A percentile compares a stretch with the other conserved stretches of the same genome.
phyloP scores from a whole-genome alignment of 2,888 invertebrate species.

The Lypha dubia region DNA sequence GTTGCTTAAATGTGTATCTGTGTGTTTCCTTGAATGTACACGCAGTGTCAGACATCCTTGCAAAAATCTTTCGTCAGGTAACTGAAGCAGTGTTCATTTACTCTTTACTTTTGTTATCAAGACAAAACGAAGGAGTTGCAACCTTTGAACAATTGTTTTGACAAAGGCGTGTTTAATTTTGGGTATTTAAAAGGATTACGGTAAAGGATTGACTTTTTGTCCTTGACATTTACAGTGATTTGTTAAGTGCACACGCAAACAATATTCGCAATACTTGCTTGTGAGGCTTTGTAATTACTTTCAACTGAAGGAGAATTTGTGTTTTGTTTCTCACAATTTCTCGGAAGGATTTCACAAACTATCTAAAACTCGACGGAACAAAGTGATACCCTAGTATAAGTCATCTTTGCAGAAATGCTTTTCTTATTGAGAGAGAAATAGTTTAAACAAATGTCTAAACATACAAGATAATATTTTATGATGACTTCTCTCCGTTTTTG shows the following conservation, averaged over 20 bases:
- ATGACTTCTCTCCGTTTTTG: conserved; percentile 35
- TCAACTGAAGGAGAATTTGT: conserved; percentile 30
- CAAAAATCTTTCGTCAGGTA: conserved; percentile 50
- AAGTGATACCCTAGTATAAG: not conserved
- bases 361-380: not conserved
- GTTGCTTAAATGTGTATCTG: conserved; percentile 58
- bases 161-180: conserved; percentile 82
- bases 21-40: conserved; percentile 60
- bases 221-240: conserved; percentile 76
- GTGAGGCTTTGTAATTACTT: not conserved
- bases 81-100: conserved; percentile 71
- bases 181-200: conserved; percentile 83
- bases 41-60: conserved; percentile 50
- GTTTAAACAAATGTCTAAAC: not conserved
- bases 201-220: conserved; percentile 82
- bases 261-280: not conserved
- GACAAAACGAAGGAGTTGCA: conserved; percentile 74
- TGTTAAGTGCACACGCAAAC: conserved; percentile 15
- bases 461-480: conserved; percentile 71
- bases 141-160: conserved; percentile 76
- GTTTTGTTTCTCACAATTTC: conserved; percentile 40
- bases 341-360: conserved; percentile 17
- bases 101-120: conserved; percentile 74
- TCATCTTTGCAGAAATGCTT: conserved; percentile 37
- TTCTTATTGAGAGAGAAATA: conserved; percentile 28